Evolutionary conservation across 2,113 vertebrate species (phyloP).

Genomic region (Laterallus jamaicensis): DNA sequence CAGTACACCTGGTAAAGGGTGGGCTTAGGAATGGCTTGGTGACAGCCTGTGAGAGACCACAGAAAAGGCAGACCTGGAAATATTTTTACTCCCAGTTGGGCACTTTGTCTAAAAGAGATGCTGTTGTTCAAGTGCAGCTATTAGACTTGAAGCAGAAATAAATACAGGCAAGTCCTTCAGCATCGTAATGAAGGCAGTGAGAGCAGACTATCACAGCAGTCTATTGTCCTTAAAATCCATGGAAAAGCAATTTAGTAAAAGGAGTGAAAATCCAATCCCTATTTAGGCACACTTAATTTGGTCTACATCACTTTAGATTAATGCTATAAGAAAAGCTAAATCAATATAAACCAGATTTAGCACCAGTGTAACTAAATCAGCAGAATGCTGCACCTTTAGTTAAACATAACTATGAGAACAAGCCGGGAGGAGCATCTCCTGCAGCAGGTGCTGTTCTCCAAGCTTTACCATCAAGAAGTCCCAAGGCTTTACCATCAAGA

Average conservation of each 20-base stretch:
- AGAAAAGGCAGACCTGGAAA: neutral
- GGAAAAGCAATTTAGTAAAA: slow-evolving; percentile 53
- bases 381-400: slow-evolving; percentile 25
- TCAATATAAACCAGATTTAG: slow-evolving; percentile 55
- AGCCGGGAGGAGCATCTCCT: neutral
- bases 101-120: neutral
- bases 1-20: neutral
- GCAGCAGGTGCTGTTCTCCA: neutral
- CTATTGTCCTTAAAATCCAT: slow-evolving; percentile 56
- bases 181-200: slow-evolving; percentile 11
- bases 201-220: neutral
- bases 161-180: slow-evolving; percentile 6
- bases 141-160: slow-evolving; percentile 40
- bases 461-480: neutral
- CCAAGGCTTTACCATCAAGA: neutral
- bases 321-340: slow-evolving; percentile 42
- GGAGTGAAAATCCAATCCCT: slow-evolving; percentile 41
- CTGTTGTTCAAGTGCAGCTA: neutral
- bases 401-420: neutral
- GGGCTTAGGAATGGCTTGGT: neutral
- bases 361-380: slow-evolving; percentile 31
- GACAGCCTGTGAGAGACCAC: neutral
- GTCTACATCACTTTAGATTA: slow-evolving; percentile 60
- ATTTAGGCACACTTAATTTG: slow-evolving; percentile 43
- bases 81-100: neutral